A percentile compares a stretch with the other conserved stretches of the same genome.
Evolutionary conservation across 2,113 vertebrate genomes (phyloP).

Genomic region (Clinocottus analis): DNA sequence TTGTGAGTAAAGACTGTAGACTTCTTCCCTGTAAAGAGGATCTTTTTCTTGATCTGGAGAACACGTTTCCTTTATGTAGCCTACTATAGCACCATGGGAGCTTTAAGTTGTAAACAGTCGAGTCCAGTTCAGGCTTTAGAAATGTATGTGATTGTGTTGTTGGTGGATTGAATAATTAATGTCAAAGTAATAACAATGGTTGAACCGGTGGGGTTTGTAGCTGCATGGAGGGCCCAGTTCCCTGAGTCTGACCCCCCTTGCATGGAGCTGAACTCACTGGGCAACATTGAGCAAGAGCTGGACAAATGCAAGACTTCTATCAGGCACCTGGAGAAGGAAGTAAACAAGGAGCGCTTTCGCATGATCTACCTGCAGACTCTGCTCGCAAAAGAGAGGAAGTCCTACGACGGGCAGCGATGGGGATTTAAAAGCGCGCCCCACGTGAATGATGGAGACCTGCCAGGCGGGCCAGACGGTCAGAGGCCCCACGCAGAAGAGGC

Average conservation of each 20-base stretch:
- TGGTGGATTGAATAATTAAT: conserved; percentile 37
- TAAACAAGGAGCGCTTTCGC: conserved; percentile 97
- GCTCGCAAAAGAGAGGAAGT: conserved; percentile 95
- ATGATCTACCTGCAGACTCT: conserved; percentile 99
- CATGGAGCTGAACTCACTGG: conserved; percentile 93
- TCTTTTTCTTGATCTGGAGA: background rate
- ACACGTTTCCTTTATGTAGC: background rate
- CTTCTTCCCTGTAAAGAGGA: conserved; percentile 25
- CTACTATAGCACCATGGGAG: conserved; percentile 43
- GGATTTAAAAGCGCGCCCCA: conserved; percentile 87
- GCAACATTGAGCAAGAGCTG: conserved; percentile 94
- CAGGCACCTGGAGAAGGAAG: conserved; percentile 93
- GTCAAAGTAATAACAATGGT: conserved; percentile 86
- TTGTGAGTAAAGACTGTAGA: conserved; percentile 52
- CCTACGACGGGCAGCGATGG: conserved; percentile 95
- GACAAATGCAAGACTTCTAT: conserved; percentile 95
- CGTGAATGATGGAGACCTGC: conserved; percentile 75
- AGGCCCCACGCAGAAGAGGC: conserved; percentile 62
- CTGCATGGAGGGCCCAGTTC: conserved; percentile 98
- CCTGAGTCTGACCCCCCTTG: conserved; percentile 94
- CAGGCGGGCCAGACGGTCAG: conserved; percentile 57
- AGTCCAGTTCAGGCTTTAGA: conserved; percentile 18
- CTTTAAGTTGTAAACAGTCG: conserved; percentile 1
- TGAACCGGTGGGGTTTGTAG: conserved; percentile 96
- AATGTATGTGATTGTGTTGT: conserved; percentile 15